Base-by-base conservation (phyloP, 2,797 vertebrate species). In the Rhinogobio ventralis region DNA sequence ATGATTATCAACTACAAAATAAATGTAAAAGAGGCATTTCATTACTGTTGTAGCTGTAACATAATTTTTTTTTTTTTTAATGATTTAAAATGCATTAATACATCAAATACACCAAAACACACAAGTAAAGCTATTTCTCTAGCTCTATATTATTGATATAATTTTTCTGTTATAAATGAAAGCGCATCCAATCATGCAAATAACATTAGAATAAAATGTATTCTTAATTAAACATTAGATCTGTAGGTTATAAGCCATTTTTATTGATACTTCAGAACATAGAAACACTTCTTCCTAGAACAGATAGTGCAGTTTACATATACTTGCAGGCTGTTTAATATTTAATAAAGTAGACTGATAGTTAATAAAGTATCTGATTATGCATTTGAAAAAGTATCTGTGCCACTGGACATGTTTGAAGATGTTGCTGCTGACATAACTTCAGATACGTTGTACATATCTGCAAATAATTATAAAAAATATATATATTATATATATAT, bases 391-490 rank as follows among this genome's bases (percentile, higher is more conserved):
- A 1, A 55, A 45, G 33, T 25, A 36, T 71, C 23, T n/a, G n/a
- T 15, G 53, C n/a, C 64, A 39, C 64, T 45, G n/a, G 39, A 62
- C n/a, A 2, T 75, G 36, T 64, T 39, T 33, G 55, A 73, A 67
- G 81, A 20, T 7, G 28, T 3, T 11, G 51, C 9, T 69, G 11
- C 28, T 9, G 77, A 51, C 20, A 30, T 5, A n/a, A 6, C 53
- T 39, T 67, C 25, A 2, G 85, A 80, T 17, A 83, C 2, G 25
- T 86, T 74, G 39, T 75, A 74, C 2, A 36, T 1, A 51, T 75
- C 85, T 86, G 85, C 20, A 86, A 83, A 86, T 23, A 55, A 2
- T 17, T n/a, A 30, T 9, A 42, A 10, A 42, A 42, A 7, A 42
- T 10, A 42, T 42, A 10, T 10, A 42, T 42, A 42, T 42, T 2